Percentiles rank a stretch among this genome's conserved stretches.
Conservation (phyloP, 2,888 invertebrate species). For the Lithophane ornitopus region DNA sequence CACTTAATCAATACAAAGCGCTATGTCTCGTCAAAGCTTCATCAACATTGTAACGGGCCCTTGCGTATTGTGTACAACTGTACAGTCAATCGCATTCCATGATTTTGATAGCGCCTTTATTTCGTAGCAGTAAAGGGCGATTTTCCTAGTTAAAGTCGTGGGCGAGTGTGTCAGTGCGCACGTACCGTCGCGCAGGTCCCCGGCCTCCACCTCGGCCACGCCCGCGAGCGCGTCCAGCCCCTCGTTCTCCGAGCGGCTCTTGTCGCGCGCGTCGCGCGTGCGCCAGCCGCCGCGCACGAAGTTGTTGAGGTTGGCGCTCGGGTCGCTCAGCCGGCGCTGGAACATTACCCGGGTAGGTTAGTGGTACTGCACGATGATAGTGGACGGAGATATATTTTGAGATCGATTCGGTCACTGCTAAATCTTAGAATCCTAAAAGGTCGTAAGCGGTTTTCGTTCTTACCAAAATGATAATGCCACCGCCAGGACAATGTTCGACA, state of each 20-base stretch:
- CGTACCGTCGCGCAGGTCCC: conserved; percentile 93
- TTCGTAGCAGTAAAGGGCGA: not conserved
- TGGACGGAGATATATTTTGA: not conserved
- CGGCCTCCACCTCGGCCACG: conserved; percentile 97
- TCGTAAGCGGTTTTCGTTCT: conserved; percentile 2
- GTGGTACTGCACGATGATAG: not conserved
- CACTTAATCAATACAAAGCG: not conserved
- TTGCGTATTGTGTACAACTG: too few relatives aligned
- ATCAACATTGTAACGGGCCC: not conserved
- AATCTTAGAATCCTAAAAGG: not conserved
- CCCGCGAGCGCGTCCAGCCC: conserved; percentile 96
- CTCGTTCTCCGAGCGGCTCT: conserved; percentile 97
- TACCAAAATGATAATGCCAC: not conserved
- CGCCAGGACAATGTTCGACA: not conserved
- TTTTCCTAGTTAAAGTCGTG: not conserved
- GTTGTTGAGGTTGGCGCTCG: conserved; percentile 96
- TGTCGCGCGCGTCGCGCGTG: conserved; percentile 92
- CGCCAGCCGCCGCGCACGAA: conserved; percentile 96
- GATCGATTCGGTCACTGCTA: not conserved
- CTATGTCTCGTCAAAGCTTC: not conserved
- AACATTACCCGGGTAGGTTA: conserved; percentile 37
- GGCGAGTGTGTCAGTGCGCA: conserved; percentile 19
- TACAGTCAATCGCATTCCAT: not conserved
- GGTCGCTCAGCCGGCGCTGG: conserved; percentile 97
- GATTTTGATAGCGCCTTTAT: not conserved